Conservation (phyloP, 1,140 invertebrate species). For the Drosophila sp. region DNA sequence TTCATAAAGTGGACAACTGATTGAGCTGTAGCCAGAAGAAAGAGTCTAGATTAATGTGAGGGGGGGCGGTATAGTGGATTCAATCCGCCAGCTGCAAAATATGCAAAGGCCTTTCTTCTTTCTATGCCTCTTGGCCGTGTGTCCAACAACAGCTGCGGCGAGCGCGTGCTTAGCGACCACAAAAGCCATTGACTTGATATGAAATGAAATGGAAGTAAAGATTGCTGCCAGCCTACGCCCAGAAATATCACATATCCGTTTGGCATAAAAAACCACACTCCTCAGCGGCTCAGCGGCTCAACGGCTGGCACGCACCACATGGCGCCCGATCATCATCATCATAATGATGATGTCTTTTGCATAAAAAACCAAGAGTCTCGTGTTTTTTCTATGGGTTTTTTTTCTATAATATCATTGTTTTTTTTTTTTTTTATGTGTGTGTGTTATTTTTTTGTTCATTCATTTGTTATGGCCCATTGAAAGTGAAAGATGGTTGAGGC, state of each 20-base stretch:
- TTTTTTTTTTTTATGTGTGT: slow-evolving; percentile 44
- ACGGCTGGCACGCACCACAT: slow-evolving; percentile 73
- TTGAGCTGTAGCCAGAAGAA: slow-evolving; percentile 35
- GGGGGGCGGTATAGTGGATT: slow-evolving; percentile 34
- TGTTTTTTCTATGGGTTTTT: slow-evolving; percentile 60
- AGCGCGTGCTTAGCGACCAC: slow-evolving; percentile 74
- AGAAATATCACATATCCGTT: slow-evolving; percentile 77
- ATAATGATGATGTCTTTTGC: slow-evolving; percentile 60
- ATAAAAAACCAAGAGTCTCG: slow-evolving; percentile 68
- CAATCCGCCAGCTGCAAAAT: slow-evolving; percentile 63
- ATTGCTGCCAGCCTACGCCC: slow-evolving; percentile 64
- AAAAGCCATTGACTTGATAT: slow-evolving; percentile 72
- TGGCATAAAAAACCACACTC: slow-evolving; percentile 65
- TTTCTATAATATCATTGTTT: slow-evolving; percentile 74
- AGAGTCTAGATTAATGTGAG: background rate
- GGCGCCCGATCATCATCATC: slow-evolving; percentile 46
- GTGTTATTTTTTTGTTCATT: slow-evolving; percentile 42
- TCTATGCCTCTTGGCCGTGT: slow-evolving; percentile 32
- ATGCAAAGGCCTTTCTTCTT: slow-evolving; percentile 59
- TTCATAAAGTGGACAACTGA: slow-evolving; percentile 71
- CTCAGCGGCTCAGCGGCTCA: slow-evolving; percentile 37
- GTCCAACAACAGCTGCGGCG: slow-evolving; percentile 65
- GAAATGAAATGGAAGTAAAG: slow-evolving; percentile 42
- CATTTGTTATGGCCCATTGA: slow-evolving; percentile 50
- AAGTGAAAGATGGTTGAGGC: slow-evolving; percentile 72